These are phyloP conservation scores for Mormyrus iriodes DNA, from an alignment of 2,113 vertebrate species.

Conservation along the genomic window DNA sequence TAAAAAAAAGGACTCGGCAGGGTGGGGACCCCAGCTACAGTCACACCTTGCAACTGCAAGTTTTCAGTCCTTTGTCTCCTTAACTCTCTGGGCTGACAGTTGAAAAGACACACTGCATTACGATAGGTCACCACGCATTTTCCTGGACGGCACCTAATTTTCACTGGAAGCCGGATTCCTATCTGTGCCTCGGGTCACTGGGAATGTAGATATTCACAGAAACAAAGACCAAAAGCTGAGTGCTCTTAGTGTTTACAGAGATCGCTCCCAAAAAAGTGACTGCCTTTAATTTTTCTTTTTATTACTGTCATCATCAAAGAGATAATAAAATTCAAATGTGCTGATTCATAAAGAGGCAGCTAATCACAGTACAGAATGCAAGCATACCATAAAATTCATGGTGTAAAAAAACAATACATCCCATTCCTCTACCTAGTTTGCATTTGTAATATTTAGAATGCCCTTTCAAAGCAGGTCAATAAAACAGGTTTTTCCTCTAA, in stretches of 20 bases:
- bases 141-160: constrained; percentile 49
- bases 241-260: constrained; percentile 43
- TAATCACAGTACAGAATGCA: not conserved
- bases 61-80: constrained; percentile 56
- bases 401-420: not conserved
- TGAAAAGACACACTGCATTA: constrained; percentile 62
- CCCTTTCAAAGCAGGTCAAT: constrained; percentile 34
- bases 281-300: constrained; percentile 20
- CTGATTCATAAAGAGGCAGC: not conserved
- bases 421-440: not conserved
- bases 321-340: not conserved
- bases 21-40: constrained; percentile 48
- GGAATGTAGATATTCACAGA: constrained; percentile 33
- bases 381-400: not conserved
- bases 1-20: constrained; percentile 59
- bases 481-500: constrained; percentile 36
- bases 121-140: constrained; percentile 53
- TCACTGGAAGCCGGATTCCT: constrained; percentile 56
- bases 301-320: not conserved
- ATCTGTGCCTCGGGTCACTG: constrained; percentile 50
- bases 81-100: constrained; percentile 59
- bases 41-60: constrained; percentile 60
- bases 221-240: constrained; percentile 47
- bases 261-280: constrained; percentile 29
- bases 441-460: not conserved